These are phyloP conservation scores for Teleogryllus occipitalis DNA, from an alignment of 1,140 invertebrate genomes.

Conservation along the genomic window DNA sequence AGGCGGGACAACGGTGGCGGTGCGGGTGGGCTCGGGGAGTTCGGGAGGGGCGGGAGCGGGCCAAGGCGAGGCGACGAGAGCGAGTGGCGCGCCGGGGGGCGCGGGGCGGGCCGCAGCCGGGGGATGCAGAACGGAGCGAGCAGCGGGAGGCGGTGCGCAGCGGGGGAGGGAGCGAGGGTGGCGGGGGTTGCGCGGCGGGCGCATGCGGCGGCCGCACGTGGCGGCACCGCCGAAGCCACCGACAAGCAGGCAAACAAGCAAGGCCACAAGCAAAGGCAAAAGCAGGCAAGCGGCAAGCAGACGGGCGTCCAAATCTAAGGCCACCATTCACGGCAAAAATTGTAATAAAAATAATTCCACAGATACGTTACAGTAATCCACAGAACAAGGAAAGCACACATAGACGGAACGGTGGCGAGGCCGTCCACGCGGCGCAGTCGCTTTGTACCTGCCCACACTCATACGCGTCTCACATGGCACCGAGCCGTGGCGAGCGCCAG, in stretches of 20 bases:
- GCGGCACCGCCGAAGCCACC: background rate
- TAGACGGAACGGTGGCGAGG: background rate
- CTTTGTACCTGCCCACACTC: constrained; percentile 3
- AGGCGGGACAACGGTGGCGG: too few species aligned
- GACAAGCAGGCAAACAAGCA: background rate
- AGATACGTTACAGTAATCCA: constrained; percentile 4
- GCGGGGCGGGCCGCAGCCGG: background rate
- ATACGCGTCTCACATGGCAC: constrained; percentile 3
- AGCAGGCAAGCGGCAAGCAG: background rate
- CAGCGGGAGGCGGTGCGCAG: background rate
- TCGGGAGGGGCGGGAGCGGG: background rate
- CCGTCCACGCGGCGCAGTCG: background rate
- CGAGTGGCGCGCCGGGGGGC: too few species aligned
- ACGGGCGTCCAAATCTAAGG: background rate
- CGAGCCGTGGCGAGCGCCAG: background rate
- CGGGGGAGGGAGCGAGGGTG: background rate
- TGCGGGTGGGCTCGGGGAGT: background rate
- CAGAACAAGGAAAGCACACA: background rate
- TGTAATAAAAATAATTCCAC: constrained; percentile 6
- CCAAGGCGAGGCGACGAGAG: background rate
- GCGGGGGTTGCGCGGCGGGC: too few species aligned
- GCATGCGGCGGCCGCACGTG: constrained; percentile 1
- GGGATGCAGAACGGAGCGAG: background rate
- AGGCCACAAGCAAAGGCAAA: background rate
- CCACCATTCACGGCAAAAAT: constrained; percentile 3